phyloP scores from a whole-genome alignment of 2,888 invertebrate species.

The Ophioninae sp. region DNA sequence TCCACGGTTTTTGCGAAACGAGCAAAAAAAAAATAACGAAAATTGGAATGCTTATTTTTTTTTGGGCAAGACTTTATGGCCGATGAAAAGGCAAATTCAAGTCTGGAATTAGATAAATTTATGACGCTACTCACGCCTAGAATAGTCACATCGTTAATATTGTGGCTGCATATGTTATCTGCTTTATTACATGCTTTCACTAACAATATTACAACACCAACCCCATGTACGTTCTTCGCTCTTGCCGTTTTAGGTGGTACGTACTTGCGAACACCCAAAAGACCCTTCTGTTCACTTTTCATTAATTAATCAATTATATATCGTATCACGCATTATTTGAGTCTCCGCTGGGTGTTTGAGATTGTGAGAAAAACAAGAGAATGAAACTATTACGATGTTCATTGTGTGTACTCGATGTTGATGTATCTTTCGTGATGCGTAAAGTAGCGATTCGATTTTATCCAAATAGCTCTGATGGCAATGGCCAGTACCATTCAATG shows the following conservation, averaged over 20 bases:
- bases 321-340: slow-evolving; percentile 18
- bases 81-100: neutral
- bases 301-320: slow-evolving; percentile 12
- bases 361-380: slow-evolving; percentile 13
- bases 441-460: slow-evolving; percentile 2
- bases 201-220: slow-evolving; percentile 77
- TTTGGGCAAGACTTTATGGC: slow-evolving; percentile 1
- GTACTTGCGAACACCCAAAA: slow-evolving; percentile 73
- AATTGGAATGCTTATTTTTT: neutral
- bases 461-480: neutral
- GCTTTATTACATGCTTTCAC: slow-evolving; percentile 78
- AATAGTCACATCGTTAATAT: slow-evolving; percentile 73
- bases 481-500: neutral
- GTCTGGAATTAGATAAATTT: slow-evolving; percentile 30
- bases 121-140: slow-evolving; percentile 68
- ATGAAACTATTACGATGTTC: neutral
- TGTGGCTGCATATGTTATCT: slow-evolving; percentile 77
- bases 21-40: neutral
- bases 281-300: slow-evolving; percentile 55
- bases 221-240: slow-evolving; percentile 75
- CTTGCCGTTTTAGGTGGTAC: slow-evolving; percentile 77
- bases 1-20: neutral
- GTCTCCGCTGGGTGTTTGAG: slow-evolving; percentile 20
- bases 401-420: neutral
- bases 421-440: neutral